Evolutionary conservation across 2,888 invertebrate genomes (phyloP).

Genomic region (Oxyteleia sp.): DNA sequence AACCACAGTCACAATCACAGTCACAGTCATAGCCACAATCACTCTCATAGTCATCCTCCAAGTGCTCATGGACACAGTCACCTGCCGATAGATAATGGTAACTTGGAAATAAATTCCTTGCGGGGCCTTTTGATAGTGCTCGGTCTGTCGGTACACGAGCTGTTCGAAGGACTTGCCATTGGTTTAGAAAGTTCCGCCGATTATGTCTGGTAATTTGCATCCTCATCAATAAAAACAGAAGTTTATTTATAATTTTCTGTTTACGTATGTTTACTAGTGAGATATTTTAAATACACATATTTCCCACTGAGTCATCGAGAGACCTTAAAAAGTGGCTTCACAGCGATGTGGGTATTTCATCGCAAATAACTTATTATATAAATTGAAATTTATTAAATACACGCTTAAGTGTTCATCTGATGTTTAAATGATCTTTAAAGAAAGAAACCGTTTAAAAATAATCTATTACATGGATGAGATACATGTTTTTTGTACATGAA

Average conservation of each 20-base stretch:
- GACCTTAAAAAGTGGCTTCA: neutral
- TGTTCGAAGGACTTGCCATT: conserved; percentile 92
- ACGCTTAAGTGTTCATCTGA: too few species aligned
- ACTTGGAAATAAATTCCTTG: conserved; percentile 86
- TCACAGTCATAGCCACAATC: conserved; percentile 23
- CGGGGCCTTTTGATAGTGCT: conserved; percentile 93
- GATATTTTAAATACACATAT: neutral
- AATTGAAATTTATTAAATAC: too few species aligned
- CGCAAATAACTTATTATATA: too few species aligned
- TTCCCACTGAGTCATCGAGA: neutral
- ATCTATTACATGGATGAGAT: too few species aligned
- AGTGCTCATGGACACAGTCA: conserved; percentile 80
- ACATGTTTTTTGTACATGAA: too few species aligned
- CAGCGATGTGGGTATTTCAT: too few species aligned
- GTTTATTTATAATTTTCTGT: neutral
- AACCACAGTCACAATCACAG: conserved; percentile 26
- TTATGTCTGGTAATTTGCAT: conserved; percentile 87
- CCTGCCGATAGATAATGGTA: conserved; percentile 81
- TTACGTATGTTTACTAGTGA: neutral
- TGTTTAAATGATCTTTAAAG: too few species aligned
- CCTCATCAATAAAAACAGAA: conserved; percentile 9
- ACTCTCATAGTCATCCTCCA: conserved; percentile 17
- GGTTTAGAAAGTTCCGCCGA: conserved; percentile 87
- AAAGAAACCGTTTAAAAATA: too few species aligned
- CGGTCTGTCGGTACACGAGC: conserved; percentile 94